Conservation (phyloP, 2,888 invertebrate genomes). For the Andricus curvator region DNA sequence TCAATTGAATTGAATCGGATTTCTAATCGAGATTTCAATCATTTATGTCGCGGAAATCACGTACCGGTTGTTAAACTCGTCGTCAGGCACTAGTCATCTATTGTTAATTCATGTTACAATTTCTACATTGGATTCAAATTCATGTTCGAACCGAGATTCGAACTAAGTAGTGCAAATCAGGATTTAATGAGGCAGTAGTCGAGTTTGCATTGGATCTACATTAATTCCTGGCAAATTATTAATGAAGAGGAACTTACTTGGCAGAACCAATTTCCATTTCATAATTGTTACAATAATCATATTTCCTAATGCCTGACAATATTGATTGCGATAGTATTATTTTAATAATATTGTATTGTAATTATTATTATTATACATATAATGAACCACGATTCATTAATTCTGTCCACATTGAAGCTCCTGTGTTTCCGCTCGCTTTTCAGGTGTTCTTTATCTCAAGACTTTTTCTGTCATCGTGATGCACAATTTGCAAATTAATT, state of each 20-base stretch:
- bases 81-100: slow-evolving; percentile 24
- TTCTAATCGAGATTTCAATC: slow-evolving; percentile 44
- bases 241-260: not conserved
- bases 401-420: too few relatives aligned
- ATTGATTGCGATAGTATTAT: not conserved
- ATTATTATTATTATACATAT: too few relatives aligned
- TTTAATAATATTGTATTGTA: too few relatives aligned
- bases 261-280: not conserved
- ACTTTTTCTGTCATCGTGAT: too few relatives aligned
- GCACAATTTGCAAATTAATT: too few relatives aligned
- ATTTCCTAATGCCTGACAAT: not conserved
- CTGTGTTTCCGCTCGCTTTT: too few relatives aligned
- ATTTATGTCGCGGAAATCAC: slow-evolving; percentile 40
- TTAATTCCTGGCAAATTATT: not conserved
- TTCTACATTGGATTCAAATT: slow-evolving; percentile 21
- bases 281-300: not conserved
- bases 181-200: slow-evolving; percentile 8
- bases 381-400: too few relatives aligned
- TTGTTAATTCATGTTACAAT: slow-evolving; percentile 30
- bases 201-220: not conserved
- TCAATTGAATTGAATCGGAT: slow-evolving; percentile 45
- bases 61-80: slow-evolving; percentile 39
- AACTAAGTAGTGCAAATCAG: slow-evolving; percentile 3
- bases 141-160: slow-evolving; percentile 1
- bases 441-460: too few relatives aligned